A percentile compares a stretch with the other conserved stretches of the same genome.
phyloP scores from a whole-genome alignment of 2,888 invertebrate genomes.

The Hydrotaea cyrtoneurina region DNA sequence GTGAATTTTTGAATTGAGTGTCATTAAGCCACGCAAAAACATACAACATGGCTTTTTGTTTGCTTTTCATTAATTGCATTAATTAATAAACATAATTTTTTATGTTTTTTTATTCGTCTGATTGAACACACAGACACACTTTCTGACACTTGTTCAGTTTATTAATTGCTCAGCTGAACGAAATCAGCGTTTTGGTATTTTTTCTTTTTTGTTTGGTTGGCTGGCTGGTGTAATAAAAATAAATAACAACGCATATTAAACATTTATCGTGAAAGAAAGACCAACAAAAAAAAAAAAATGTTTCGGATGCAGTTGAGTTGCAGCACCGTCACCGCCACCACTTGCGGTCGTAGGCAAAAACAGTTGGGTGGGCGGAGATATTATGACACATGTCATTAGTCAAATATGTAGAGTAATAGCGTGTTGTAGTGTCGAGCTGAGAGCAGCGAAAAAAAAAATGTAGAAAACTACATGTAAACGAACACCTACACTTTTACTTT shows the following conservation, averaged over 20 bases:
- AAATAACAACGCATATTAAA: neutral
- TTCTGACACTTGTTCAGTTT: neutral
- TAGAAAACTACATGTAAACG: neutral
- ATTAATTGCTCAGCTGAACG: slow-evolving; percentile 40
- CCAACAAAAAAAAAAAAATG: slow-evolving; percentile 20
- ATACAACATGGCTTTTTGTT: neutral
- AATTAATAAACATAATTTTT: slow-evolving; percentile 37
- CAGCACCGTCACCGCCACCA: neutral
- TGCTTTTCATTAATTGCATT: slow-evolving; percentile 22
- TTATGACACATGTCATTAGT: slow-evolving; percentile 66
- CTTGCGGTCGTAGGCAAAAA: no score
- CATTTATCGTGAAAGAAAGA: slow-evolving; percentile 5
- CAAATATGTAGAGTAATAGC: slow-evolving; percentile 43
- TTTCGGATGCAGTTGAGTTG: slow-evolving; percentile 27
- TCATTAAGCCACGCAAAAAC: neutral
- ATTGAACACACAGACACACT: neutral
- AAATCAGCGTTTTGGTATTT: no score
- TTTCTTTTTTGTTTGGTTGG: no score
- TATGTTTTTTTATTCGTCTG: slow-evolving; percentile 15
- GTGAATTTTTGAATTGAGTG: neutral
- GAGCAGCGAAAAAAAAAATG: neutral
- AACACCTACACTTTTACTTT: slow-evolving; percentile 54
- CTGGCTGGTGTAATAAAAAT: neutral
- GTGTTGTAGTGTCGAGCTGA: neutral
- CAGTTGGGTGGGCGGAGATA: slow-evolving; percentile 44